Evolutionary conservation across 2,113 vertebrate genomes (phyloP).

Genomic region (Saimiri boliviensis): DNA sequence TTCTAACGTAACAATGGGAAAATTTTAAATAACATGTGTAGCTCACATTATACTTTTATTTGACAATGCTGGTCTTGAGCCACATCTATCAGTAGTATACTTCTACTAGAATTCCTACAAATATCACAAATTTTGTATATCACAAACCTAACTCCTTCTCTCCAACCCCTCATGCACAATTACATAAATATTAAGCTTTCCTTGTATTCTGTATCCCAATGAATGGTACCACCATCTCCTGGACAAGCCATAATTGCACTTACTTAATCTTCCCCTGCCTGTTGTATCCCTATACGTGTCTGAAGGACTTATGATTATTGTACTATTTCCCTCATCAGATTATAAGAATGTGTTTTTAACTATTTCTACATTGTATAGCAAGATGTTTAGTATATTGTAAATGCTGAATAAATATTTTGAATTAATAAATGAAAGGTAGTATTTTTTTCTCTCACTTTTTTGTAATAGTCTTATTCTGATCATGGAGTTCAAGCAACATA

Average conservation of each 20-base stretch:
- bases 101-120: neutral
- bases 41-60: neutral
- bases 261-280: neutral
- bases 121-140: neutral
- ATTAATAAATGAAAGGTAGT: constrained; percentile 19
- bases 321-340: neutral
- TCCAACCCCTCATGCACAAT: neutral
- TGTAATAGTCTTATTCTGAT: constrained; percentile 82
- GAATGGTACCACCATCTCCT: neutral
- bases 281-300: neutral
- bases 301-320: neutral
- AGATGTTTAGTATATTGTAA: neutral
- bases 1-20: neutral
- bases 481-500: constrained; percentile 82
- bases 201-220: neutral
- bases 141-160: neutral
- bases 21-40: neutral
- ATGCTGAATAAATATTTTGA: constrained; percentile 37
- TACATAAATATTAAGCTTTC: neutral
- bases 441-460: neutral
- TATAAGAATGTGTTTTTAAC: constrained; percentile 32
- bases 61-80: neutral
- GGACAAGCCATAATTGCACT: neutral
- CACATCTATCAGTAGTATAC: neutral
- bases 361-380: constrained; percentile 47